Evolutionary conservation across 2,888 invertebrate species (phyloP).

Genomic region (Dicranocentrus wangi): DNA sequence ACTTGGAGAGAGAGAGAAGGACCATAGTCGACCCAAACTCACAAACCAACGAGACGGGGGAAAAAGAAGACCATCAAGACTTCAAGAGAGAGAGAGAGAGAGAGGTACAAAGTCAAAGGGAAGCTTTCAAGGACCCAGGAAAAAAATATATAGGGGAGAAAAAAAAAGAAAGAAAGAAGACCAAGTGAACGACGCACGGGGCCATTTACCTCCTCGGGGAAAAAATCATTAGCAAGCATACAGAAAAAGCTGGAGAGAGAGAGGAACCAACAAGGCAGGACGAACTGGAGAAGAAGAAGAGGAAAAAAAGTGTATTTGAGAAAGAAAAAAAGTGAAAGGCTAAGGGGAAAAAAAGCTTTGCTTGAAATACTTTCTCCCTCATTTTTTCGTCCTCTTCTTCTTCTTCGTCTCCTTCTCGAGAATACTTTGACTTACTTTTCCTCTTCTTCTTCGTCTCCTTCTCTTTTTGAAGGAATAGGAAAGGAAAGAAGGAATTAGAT

Average conservation of each 20-base stretch:
- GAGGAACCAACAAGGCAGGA: constrained; percentile 6
- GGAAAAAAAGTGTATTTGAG: constrained; percentile 19
- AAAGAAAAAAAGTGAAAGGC: constrained; percentile 26
- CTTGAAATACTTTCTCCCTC: constrained; percentile 13
- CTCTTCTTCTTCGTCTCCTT: constrained; percentile 27
- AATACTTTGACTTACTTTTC: constrained; percentile 44
- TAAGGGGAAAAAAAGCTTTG: constrained; percentile 26
- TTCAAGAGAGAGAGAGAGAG: background rate
- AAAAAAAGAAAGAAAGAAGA: constrained; percentile 6
- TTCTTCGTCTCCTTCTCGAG: constrained; percentile 11
- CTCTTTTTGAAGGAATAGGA: background rate
- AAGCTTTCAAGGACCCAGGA: constrained; percentile 14
- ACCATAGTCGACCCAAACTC: background rate
- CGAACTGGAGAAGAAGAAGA: background rate
- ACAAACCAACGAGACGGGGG: no score
- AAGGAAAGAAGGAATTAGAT: constrained; percentile 39
- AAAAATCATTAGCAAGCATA: constrained; percentile 61
- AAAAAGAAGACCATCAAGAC: constrained; percentile 50
- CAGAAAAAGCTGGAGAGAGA: constrained; percentile 27
- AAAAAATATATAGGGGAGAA: background rate
- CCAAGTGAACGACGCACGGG: constrained; percentile 43
- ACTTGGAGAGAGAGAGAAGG: background rate
- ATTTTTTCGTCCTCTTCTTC: background rate
- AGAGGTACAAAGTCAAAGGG: constrained; percentile 5
- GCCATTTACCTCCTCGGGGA: constrained; percentile 65